Percentiles rank a stretch among this genome's conserved stretches.
These are phyloP conservation scores for Cerastoderma edule DNA, from an alignment of 2,888 invertebrate genomes.

Conservation along the genomic window DNA sequence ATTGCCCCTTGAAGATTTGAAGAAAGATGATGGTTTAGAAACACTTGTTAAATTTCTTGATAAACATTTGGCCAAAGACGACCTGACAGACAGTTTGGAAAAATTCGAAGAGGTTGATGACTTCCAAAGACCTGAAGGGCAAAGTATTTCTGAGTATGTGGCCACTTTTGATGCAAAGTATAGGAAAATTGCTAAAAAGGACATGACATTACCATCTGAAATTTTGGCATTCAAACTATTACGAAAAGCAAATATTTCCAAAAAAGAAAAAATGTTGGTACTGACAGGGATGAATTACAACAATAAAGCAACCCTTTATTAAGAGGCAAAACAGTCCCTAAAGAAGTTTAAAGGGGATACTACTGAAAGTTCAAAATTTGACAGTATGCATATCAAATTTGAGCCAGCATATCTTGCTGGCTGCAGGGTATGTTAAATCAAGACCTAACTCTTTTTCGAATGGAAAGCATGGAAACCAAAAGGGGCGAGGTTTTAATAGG, in stretches of 20 bases:
- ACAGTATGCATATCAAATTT: neutral
- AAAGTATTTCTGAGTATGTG: constrained; percentile 52
- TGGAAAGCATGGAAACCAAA: neutral
- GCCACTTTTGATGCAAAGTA: constrained; percentile 52
- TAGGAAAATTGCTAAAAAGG: constrained; percentile 57
- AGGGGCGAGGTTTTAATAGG: neutral
- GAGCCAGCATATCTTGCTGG: constrained; percentile 24
- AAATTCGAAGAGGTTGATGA: constrained; percentile 60
- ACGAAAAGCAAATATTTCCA: constrained; percentile 16
- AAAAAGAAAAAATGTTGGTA: constrained; percentile 40
- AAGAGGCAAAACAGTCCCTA: constrained; percentile 42
- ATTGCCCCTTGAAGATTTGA: constrained; percentile 48
- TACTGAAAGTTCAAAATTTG: neutral
- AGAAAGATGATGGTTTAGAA: constrained; percentile 50
- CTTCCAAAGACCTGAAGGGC: constrained; percentile 34
- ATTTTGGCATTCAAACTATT: constrained; percentile 23
- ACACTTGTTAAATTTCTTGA: constrained; percentile 52
- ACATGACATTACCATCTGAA: constrained; percentile 22
- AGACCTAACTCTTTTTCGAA: neutral
- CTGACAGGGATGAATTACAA: constrained; percentile 53
- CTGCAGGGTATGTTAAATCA: constrained; percentile 14
- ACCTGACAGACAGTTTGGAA: constrained; percentile 57
- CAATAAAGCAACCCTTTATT: constrained; percentile 42
- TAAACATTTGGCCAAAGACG: constrained; percentile 59
- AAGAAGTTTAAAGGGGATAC: constrained; percentile 37